Evolutionary conservation across 2,797 vertebrate species (phyloP), one percentile per base, ranked within the genome.

Genomic region (Peromyscus melanophrys): DNA sequence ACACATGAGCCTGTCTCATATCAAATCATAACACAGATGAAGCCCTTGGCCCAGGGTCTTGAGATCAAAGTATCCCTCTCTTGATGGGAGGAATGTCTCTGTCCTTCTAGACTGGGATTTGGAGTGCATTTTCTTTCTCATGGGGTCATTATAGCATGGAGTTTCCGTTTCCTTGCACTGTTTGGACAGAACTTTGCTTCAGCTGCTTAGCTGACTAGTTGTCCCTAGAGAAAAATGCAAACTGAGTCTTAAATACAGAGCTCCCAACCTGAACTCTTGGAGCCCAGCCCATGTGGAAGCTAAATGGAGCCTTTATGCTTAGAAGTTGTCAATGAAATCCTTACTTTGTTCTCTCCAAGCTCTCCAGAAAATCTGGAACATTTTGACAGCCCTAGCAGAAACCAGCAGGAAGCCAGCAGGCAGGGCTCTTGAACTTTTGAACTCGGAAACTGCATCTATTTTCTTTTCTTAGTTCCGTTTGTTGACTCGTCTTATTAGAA

Each of bases 401-500:
- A 84, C 80, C 59, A 12, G 90, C 37, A 78, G 92, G 92, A 92
- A 90, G 90, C 81, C 0, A 0, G 69, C 90, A 96, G 63, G 78
- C 67, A n/a, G 6, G 14, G 34, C 52, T 81, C 4, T 31, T 97
- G 97, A 97, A 98, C 95, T 98, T 97, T 93, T 97, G 97, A 98
- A 97, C 96, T 92, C 63, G 29, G 67, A 95, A 96, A 52, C 40
- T 81, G 90, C 69, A 84, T 96, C 88, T 96, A 93, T 96, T 97
- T 97, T 90, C 95, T 93, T 76, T n/a, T n/a, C n/a, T n/a, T n/a
- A 90, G 77, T 92, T 97, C 86, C 85, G 55, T 98, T 97, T 98
- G 94, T 97, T 98, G 96, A 95, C 76, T 97, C 96, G 81, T 95
- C 94, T 97, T 97, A 97, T 96, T 97, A 95, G 96, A 93, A 95